Conservation (phyloP, 2,888 invertebrate species). For the Malthinus flaveolus region DNA sequence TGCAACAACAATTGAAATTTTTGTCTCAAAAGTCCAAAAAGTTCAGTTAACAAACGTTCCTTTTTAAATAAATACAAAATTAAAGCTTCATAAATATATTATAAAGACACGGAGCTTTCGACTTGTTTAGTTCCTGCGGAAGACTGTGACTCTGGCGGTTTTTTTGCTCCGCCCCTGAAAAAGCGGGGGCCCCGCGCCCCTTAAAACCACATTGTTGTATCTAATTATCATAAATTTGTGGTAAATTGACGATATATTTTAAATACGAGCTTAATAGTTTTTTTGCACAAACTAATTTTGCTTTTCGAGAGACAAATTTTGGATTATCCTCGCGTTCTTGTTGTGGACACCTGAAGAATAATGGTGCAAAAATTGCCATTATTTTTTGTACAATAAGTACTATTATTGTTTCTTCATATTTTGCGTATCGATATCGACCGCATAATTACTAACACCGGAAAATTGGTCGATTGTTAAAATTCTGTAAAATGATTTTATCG, state of each 20-base stretch:
- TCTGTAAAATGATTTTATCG: background rate
- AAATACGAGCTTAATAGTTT: conserved; percentile 1
- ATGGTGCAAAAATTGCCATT: too few relatives aligned
- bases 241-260: conserved; percentile 42
- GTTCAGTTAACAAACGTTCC: too few relatives aligned
- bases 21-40: too few relatives aligned
- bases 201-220: conserved; percentile 48
- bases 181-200: conserved; percentile 42
- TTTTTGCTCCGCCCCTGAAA: conserved; percentile 40
- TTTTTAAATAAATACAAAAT: too few relatives aligned
- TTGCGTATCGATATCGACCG: too few relatives aligned
- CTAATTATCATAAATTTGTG: conserved; percentile 52
- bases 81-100: background rate
- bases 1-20: too few relatives aligned
- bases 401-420: too few relatives aligned
- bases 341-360: background rate
- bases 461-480: background rate
- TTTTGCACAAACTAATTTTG: background rate
- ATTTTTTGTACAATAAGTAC: too few relatives aligned
- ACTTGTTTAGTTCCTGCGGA: conserved; percentile 37
- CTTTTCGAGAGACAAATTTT: background rate
- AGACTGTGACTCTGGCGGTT: conserved; percentile 39
- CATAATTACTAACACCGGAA: too few relatives aligned
- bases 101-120: conserved; percentile 30
- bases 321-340: background rate